Conservation (phyloP, 2,797 vertebrate genomes). For the Borostomias antarcticus region DNA sequence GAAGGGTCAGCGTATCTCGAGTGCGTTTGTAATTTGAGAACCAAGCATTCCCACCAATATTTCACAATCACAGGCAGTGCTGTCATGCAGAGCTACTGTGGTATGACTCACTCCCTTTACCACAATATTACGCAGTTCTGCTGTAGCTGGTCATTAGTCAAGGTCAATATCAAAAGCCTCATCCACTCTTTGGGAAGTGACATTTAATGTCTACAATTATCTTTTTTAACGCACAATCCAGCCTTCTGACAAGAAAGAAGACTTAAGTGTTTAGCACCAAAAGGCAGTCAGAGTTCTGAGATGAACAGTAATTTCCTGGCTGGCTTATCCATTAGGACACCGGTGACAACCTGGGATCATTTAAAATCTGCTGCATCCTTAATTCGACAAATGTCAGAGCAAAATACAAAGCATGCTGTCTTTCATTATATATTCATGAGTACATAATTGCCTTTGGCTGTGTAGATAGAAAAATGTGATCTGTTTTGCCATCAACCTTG, state of each 20-base stretch:
- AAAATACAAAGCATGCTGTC: constrained; percentile 12
- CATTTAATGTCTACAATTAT: too few species aligned
- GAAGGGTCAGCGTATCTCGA: constrained; percentile 35
- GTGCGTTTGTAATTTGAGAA: background rate
- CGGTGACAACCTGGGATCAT: constrained; percentile 36
- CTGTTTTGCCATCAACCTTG: constrained; percentile 23
- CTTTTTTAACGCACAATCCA: background rate
- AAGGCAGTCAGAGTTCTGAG: background rate
- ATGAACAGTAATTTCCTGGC: background rate
- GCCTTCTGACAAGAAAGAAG: background rate
- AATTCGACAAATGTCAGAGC: constrained; percentile 50
- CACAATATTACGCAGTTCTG: too few species aligned
- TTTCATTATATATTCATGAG: constrained; percentile 50
- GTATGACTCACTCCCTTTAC: background rate
- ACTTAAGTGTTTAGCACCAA: background rate
- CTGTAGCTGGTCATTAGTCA: too few species aligned
- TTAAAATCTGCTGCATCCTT: constrained; percentile 36
- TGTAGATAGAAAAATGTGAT: constrained; percentile 25
- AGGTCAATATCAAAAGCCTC: too few species aligned
- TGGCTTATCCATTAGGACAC: constrained; percentile 27
- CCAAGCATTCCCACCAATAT: background rate
- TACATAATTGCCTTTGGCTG: constrained; percentile 18
- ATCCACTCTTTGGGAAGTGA: background rate
- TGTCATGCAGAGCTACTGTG: background rate
- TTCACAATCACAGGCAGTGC: constrained; percentile 5